These are phyloP conservation scores for Falco columbarius DNA, from an alignment of 2,797 vertebrate species.

Conservation along the genomic window DNA sequence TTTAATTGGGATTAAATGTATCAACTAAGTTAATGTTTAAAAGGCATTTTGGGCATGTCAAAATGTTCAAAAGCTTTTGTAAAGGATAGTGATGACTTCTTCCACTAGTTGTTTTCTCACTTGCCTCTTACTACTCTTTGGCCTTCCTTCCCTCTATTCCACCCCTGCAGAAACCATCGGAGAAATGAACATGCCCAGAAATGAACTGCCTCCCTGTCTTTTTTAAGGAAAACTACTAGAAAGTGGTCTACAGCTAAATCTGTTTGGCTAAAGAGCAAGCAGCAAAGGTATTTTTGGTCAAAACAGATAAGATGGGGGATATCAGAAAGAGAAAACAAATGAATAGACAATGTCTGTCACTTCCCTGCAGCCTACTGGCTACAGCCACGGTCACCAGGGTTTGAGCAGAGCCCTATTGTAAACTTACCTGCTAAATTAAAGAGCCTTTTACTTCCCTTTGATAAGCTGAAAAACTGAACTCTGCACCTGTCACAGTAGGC, in stretches of 20 bases:
- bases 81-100: background rate
- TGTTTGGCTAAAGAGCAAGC: background rate
- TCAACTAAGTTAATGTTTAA: background rate
- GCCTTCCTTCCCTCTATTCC: background rate
- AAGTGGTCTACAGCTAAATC: background rate
- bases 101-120: background rate
- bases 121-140: background rate
- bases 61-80: background rate
- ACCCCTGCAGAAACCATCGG: background rate
- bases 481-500: background rate
- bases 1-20: background rate
- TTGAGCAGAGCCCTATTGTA: background rate
- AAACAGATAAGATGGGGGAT: background rate
- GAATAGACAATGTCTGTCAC: fast-evolving
- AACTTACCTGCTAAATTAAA: background rate
- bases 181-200: fast-evolving
- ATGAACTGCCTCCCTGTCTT: background rate
- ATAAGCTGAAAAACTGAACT: background rate
- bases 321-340: background rate
- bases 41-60: background rate
- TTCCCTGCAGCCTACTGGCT: background rate
- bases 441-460: background rate
- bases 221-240: background rate
- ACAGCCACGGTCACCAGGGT: background rate
- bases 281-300: background rate